Base-by-base conservation (phyloP, 1,140 invertebrate genomes). In the Leptinotarsa lineolata region DNA sequence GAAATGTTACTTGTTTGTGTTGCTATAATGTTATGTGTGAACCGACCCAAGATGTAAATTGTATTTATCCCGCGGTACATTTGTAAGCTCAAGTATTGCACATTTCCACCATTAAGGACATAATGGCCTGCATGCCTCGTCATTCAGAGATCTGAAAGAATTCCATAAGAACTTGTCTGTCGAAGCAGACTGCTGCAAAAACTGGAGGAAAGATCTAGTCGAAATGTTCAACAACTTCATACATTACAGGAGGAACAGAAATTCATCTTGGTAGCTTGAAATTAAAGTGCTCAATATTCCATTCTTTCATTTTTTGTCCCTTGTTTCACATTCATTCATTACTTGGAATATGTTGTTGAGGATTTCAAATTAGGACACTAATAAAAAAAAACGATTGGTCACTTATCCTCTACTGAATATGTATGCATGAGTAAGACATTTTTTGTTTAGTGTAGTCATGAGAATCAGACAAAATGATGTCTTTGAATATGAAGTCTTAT, bases 11-110 rank as follows among this genome's bases (percentile, higher is more conserved):
- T 54, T 54, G 48, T 54, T 72, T 59, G 30, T 58, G 30, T 44
- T 30, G 44, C 21, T 61, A 12, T 67, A 67, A 67, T 67, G 65
- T 24, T 67, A 67, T 67, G 65, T 67, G 65, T 67, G 65, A 67
- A 67, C 65, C 65, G 65, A 67, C 1, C 65, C 22, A 18, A 67
- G 30, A 67, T 67, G 65, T 67, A 67, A 67, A 67, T 67, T 24
- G 16, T 18, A 18, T 67, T 67, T 39, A 18, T 18, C 39, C 39
- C n/a, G 65, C 65, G 65, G 65, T 44, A 44, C 21, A 44, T 44
- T 67, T 64, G 30, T 44, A 67, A 39, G 30, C 20, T 64, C 15
- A 16, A 67, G 65, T 67, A 67, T 39, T 44, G 65, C 30, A 67
- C 65, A 44, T 44, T 24, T 16, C n/a, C 30, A 44, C 65, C 65